Percentiles rank a stretch among this genome's conserved stretches.
Conservation (phyloP, 2,888 invertebrate genomes). For the Sacculina carcini region DNA sequence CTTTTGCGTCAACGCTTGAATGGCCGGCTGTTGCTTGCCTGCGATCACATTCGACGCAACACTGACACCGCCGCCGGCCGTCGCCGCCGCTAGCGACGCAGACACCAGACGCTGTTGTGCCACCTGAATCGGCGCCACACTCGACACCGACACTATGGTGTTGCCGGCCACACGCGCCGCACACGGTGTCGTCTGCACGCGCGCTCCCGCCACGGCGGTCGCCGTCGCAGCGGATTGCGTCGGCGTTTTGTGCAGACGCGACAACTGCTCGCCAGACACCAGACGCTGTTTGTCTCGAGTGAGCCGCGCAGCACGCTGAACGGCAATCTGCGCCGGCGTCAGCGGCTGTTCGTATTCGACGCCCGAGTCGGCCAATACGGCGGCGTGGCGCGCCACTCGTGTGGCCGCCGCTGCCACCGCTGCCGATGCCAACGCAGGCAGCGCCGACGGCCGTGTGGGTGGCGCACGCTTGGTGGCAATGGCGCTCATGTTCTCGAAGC, state of each 20-base stretch:
- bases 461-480: constrained; percentile 30
- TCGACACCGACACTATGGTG: background rate
- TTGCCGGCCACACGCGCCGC: constrained; percentile 18
- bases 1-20: constrained; percentile 13
- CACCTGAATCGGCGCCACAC: constrained; percentile 6
- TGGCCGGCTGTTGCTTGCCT: constrained; percentile 13
- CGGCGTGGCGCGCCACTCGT: constrained; percentile 59
- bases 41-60: constrained; percentile 7
- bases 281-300: constrained; percentile 42
- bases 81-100: constrained; percentile 4
- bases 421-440: too few species aligned
- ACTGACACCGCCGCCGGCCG: constrained; percentile 17
- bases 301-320: constrained; percentile 53
- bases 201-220: background rate
- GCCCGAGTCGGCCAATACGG: constrained; percentile 52
- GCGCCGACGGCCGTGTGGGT: constrained; percentile 44
- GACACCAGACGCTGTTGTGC: constrained; percentile 13
- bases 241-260: constrained; percentile 9
- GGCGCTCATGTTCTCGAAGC: constrained; percentile 47
- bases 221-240: constrained; percentile 22
- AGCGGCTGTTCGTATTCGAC: constrained; percentile 60
- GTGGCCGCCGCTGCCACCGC: constrained; percentile 33
- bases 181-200: constrained; percentile 17
- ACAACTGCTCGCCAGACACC: constrained; percentile 7
- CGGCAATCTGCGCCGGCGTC: constrained; percentile 52